A percentile compares a stretch with the other conserved stretches of the same genome.
phyloP scores from a whole-genome alignment of 1,140 invertebrate genomes.

The Sycophaga agraensis region DNA sequence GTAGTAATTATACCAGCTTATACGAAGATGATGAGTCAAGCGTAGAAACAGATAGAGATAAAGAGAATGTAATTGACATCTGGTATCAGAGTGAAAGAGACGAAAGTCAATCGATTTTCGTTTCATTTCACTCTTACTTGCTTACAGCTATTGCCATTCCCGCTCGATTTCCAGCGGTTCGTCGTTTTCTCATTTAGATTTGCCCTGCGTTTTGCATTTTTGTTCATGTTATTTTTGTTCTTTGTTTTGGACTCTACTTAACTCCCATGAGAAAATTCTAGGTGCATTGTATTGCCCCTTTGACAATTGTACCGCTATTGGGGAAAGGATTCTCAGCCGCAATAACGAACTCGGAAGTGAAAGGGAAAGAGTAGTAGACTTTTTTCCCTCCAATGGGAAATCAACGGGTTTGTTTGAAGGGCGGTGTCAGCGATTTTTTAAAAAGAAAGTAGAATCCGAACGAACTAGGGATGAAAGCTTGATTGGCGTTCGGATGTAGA shows the following conservation, averaged over 20 bases:
- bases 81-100: conserved; percentile 9
- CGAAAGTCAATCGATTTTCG: conserved; percentile 5
- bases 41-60: too few species aligned
- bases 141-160: background rate
- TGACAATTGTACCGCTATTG: too few species aligned
- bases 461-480: background rate
- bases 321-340: background rate
- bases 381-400: conserved; percentile 18
- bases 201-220: too few species aligned
- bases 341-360: too few species aligned
- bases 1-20: too few species aligned
- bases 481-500: background rate
- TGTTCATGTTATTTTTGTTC: background rate
- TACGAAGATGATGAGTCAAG: too few species aligned
- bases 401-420: conserved; percentile 11
- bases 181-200: conserved; percentile 10
- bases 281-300: too few species aligned
- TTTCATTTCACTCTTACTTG: background rate
- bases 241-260: background rate
- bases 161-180: conserved; percentile 11
- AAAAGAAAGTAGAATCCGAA: background rate
- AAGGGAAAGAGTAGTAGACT: background rate
- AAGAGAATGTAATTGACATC: conserved; percentile 10
- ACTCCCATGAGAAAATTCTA: conserved; percentile 5
- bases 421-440: conserved; percentile 7